These are phyloP conservation scores for Octomys mimax DNA, from an alignment of 2,797 vertebrate species.

Conservation along the genomic window DNA sequence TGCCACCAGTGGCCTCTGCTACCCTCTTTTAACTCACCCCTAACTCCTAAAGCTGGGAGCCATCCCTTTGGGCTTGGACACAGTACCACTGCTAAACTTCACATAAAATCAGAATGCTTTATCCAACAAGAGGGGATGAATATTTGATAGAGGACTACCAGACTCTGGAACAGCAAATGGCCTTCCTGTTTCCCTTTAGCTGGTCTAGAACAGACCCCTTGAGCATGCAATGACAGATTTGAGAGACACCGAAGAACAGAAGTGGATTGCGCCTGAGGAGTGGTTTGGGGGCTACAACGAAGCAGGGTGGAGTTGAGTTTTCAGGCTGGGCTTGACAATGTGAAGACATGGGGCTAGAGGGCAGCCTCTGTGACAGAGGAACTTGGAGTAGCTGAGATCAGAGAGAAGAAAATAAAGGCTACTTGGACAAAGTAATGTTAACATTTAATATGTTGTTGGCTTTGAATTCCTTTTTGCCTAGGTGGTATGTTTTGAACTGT, in stretches of 20 bases:
- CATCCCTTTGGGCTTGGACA: not conserved
- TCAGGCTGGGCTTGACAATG: not conserved
- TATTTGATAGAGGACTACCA: not conserved
- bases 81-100: not conserved
- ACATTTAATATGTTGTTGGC: not conserved
- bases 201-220: not conserved
- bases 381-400: not conserved
- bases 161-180: not conserved
- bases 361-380: not conserved
- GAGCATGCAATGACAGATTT: not conserved
- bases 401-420: not conserved
- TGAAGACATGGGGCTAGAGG: not conserved
- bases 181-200: not conserved
- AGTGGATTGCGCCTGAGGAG: not conserved
- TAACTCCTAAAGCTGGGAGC: not conserved
- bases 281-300: not conserved
- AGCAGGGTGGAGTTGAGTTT: not conserved
- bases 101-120: conserved; percentile 1
- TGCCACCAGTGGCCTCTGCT: not conserved
- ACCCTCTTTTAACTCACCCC: not conserved
- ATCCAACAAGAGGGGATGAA: not conserved
- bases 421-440: not conserved
- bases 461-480: not conserved
- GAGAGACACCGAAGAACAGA: not conserved
- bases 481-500: not conserved